Conservation (phyloP, 2,113 vertebrate genomes). For the Calyptommatus sinebrachiatus region DNA sequence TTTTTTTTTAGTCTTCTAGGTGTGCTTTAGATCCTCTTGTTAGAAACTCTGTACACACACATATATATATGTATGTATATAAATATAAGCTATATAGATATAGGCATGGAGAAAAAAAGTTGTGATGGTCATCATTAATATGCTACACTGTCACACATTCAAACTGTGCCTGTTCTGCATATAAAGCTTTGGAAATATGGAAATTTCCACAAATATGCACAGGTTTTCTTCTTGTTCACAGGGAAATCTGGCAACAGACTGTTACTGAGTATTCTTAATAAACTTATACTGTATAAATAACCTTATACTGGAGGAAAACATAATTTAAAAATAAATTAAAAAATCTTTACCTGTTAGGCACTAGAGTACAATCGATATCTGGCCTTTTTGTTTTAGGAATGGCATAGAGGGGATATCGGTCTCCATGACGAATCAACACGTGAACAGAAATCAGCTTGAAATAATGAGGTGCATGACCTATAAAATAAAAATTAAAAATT, state of each 20-base stretch:
- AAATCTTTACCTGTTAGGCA: slow-evolving; percentile 79
- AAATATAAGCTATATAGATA: too few relatives aligned
- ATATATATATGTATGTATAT: too few relatives aligned
- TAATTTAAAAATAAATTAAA: not conserved
- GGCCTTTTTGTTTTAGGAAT: slow-evolving; percentile 95
- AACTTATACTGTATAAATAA: not conserved
- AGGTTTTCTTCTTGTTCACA: not conserved
- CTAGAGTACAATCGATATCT: slow-evolving; percentile 89
- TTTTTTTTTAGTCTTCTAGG: too few relatives aligned
- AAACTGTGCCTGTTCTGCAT: too few relatives aligned
- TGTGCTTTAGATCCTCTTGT: too few relatives aligned
- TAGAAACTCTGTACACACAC: too few relatives aligned
- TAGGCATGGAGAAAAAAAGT: too few relatives aligned
- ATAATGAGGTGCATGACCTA: slow-evolving; percentile 92
- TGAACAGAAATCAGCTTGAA: slow-evolving; percentile 91
- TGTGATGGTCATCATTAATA: too few relatives aligned
- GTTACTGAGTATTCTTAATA: not conserved
- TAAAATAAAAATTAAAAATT: not conserved
- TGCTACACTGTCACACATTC: too few relatives aligned
- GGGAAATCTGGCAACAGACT: not conserved
- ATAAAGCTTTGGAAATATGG: too few relatives aligned
- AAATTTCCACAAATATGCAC: too few relatives aligned
- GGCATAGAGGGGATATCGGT: slow-evolving; percentile 91
- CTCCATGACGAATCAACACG: slow-evolving; percentile 94
- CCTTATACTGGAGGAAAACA: not conserved